Conservation (phyloP, 2,888 invertebrate species). For the Phaonia tiefii region DNA sequence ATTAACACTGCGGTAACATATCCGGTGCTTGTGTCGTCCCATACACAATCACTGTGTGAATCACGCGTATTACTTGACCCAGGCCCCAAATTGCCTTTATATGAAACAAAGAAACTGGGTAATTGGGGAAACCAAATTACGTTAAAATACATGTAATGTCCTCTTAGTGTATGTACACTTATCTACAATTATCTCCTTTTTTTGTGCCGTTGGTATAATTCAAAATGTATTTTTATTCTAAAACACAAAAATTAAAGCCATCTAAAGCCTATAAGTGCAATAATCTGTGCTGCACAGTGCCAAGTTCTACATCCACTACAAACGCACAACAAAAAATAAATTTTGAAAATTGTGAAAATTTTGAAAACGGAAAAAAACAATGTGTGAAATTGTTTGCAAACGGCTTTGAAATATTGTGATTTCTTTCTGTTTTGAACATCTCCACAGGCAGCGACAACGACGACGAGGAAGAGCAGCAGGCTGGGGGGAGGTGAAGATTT, state of each 20-base stretch:
- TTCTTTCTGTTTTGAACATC: conserved; percentile 9
- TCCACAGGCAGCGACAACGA: conserved; percentile 4
- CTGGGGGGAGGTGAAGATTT: conserved; percentile 39
- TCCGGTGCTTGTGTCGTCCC: too few relatives aligned
- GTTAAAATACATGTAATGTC: too few relatives aligned
- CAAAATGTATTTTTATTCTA: conserved; percentile 22
- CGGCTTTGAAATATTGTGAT: conserved; percentile 43
- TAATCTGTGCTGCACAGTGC: conserved; percentile 35
- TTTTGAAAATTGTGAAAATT: too few relatives aligned
- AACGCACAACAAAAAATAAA: neutral
- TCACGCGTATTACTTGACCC: too few relatives aligned
- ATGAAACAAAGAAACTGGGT: too few relatives aligned
- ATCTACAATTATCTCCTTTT: neutral
- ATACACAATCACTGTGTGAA: too few relatives aligned
- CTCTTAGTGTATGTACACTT: neutral
- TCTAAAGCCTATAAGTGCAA: conserved; percentile 41
- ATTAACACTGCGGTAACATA: too few relatives aligned
- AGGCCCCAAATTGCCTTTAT: too few relatives aligned
- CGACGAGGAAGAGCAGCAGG: neutral
- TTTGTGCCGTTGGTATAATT: neutral
- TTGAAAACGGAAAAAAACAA: conserved; percentile 40
- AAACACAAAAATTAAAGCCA: conserved; percentile 17
- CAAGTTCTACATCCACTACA: conserved; percentile 32
- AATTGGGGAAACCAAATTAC: too few relatives aligned
- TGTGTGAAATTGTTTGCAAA: conserved; percentile 51